phyloP scores from a whole-genome alignment of 2,888 invertebrate species.

The Vanessa cardui region DNA sequence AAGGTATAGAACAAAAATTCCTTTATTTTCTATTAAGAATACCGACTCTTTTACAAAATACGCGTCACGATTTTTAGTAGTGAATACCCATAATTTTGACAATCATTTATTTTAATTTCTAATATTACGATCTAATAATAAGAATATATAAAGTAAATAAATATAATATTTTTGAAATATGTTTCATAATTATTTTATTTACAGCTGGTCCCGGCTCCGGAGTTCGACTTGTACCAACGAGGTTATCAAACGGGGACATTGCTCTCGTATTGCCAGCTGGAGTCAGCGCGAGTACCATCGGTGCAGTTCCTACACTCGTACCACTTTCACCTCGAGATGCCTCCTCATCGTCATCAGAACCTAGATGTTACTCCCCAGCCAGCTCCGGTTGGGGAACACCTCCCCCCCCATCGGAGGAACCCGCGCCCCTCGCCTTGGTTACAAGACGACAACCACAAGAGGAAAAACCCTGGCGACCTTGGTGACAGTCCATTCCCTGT shows the following conservation, averaged over 20 bases:
- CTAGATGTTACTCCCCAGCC: slow-evolving; percentile 83
- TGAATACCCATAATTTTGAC: too few species aligned
- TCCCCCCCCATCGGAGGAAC: slow-evolving; percentile 67
- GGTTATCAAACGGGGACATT: slow-evolving; percentile 91
- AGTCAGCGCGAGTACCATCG: slow-evolving; percentile 75
- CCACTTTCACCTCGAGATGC: slow-evolving; percentile 89
- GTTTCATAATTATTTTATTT: slow-evolving; percentile 12
- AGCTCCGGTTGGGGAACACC: slow-evolving; percentile 78
- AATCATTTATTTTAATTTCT: too few species aligned
- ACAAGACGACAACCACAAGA: slow-evolving; percentile 85
- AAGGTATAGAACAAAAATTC: too few species aligned
- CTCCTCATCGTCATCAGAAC: slow-evolving; percentile 86
- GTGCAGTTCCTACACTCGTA: slow-evolving; percentile 86
- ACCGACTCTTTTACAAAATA: too few species aligned
- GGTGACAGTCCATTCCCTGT: slow-evolving; percentile 80
- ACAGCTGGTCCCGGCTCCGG: slow-evolving; percentile 86
- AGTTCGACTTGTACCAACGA: slow-evolving; percentile 90
- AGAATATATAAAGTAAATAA: background rate
- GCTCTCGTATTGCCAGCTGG: slow-evolving; percentile 90
- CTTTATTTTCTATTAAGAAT: too few species aligned
- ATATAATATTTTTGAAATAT: too few species aligned
- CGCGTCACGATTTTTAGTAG: too few species aligned
- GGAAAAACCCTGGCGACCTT: slow-evolving; percentile 92
- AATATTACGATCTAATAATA: background rate
- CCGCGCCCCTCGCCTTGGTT: slow-evolving; percentile 87